Conservation (phyloP, 1,140 invertebrate genomes). For the Drosophila suzukii region DNA sequence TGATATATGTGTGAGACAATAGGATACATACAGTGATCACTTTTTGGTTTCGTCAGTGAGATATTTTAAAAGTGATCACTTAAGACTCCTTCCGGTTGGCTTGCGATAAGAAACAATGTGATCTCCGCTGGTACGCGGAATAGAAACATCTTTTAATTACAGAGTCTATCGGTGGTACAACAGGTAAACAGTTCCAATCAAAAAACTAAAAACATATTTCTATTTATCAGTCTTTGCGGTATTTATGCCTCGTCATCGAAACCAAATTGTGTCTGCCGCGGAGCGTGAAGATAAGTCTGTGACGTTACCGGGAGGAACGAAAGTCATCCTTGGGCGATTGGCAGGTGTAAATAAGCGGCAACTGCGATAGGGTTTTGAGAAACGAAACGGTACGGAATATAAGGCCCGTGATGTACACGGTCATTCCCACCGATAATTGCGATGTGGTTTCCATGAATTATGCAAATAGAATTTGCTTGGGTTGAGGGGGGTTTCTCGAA, state of each 20-base stretch:
- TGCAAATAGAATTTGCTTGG: not conserved
- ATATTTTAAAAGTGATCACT: not conserved
- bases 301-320: slow-evolving; percentile 21
- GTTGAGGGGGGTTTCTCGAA: not conserved
- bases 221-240: slow-evolving; percentile 6
- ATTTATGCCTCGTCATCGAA: slow-evolving; percentile 25
- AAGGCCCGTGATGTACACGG: not conserved
- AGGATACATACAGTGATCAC: not conserved
- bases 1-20: not conserved
- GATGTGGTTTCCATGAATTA: slow-evolving; percentile 9
- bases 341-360: slow-evolving; percentile 11
- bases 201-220: slow-evolving; percentile 4
- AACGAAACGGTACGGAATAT: not conserved
- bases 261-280: slow-evolving; percentile 10
- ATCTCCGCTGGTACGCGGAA: not conserved
- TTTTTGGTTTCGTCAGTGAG: too few relatives aligned
- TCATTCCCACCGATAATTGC: slow-evolving; percentile 7
- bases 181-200: slow-evolving; percentile 9
- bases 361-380: not conserved
- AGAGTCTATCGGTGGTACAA: not conserved
- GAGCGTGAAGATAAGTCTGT: slow-evolving; percentile 15
- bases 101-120: slow-evolving; percentile 14
- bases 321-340: slow-evolving; percentile 30
- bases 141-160: slow-evolving; percentile 29
- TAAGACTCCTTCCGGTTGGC: slow-evolving; percentile 1